A percentile compares a stretch with the other conserved stretches of the same genome.
Evolutionary conservation across 2,888 invertebrate genomes (phyloP).

Genomic region (Drosophila hawaiiensis): DNA sequence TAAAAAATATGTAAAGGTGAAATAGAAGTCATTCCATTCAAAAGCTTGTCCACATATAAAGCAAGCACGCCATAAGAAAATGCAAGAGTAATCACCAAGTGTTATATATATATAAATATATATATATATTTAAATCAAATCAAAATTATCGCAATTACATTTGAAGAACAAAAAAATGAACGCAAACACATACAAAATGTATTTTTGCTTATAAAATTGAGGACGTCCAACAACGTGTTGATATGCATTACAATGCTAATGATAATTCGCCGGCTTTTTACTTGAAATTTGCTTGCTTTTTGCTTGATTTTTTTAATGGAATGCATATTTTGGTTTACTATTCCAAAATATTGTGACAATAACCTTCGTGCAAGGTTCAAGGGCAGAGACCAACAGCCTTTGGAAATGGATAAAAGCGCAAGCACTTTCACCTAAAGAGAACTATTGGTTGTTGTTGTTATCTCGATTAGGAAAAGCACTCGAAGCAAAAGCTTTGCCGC

Average conservation of each 20-base stretch:
- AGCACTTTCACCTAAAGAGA: slow-evolving; percentile 48
- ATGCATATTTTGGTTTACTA: not conserved
- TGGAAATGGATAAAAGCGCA: slow-evolving; percentile 11
- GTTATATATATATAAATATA: slow-evolving; percentile 11
- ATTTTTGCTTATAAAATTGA: not conserved
- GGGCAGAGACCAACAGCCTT: slow-evolving; percentile 46
- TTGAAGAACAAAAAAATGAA: slow-evolving; percentile 5
- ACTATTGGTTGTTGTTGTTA: slow-evolving; percentile 23
- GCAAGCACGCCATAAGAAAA: slow-evolving; percentile 56
- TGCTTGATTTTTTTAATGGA: not conserved
- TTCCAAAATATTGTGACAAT: slow-evolving; percentile 27
- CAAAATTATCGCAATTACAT: slow-evolving; percentile 30
- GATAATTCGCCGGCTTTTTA: not conserved
- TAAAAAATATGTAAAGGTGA: slow-evolving; percentile 74
- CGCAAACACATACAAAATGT: not conserved
- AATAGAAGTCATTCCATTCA: slow-evolving; percentile 74
- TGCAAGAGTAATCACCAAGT: slow-evolving; percentile 61
- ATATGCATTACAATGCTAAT: slow-evolving; percentile 34
- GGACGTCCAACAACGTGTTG: slow-evolving; percentile 11
- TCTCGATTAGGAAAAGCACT: slow-evolving; percentile 36
- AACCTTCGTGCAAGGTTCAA: slow-evolving; percentile 59
- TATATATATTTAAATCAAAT: slow-evolving; percentile 5
- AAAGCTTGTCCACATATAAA: slow-evolving; percentile 28
- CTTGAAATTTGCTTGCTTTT: slow-evolving; percentile 13
- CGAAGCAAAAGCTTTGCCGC: slow-evolving; percentile 42